These are phyloP conservation scores for Thereva unica DNA, from an alignment of 2,888 invertebrate genomes.

Conservation along the genomic window DNA sequence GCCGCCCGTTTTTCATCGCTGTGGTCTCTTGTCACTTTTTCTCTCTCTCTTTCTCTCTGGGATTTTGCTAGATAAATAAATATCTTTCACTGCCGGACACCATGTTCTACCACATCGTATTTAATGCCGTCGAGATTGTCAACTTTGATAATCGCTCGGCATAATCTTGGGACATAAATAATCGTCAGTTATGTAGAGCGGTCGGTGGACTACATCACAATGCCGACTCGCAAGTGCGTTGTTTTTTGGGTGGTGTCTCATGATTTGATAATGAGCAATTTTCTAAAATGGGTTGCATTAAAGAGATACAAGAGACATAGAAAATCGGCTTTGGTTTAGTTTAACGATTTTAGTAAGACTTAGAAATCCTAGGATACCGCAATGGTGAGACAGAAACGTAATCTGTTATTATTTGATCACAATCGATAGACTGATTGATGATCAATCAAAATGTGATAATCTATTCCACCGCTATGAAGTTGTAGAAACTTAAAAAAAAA, in stretches of 20 bases:
- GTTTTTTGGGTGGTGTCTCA: too few relatives aligned
- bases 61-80: slow-evolving; percentile 21
- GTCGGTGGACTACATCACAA: too few relatives aligned
- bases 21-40: slow-evolving; percentile 28
- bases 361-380: too few relatives aligned
- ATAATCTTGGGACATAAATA: slow-evolving; percentile 31
- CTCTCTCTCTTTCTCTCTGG: slow-evolving; percentile 4
- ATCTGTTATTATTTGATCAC: too few relatives aligned
- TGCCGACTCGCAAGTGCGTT: too few relatives aligned
- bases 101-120: slow-evolving; percentile 37
- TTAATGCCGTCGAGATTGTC: slow-evolving; percentile 36
- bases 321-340: background rate
- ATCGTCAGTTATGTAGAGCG: slow-evolving; percentile 25
- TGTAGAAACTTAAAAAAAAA: too few relatives aligned
- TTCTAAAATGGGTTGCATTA: background rate
- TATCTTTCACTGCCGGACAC: slow-evolving; percentile 34
- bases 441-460: too few relatives aligned
- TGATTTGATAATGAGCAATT: background rate
- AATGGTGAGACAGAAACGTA: too few relatives aligned
- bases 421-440: too few relatives aligned
- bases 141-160: slow-evolving; percentile 35
- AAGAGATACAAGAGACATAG: background rate
- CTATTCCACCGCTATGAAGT: too few relatives aligned
- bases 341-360: background rate
- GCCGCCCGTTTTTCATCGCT: slow-evolving; percentile 32